Evolutionary conservation across 2,888 invertebrate genomes (phyloP).

Genomic region (Nemurella pictetii): DNA sequence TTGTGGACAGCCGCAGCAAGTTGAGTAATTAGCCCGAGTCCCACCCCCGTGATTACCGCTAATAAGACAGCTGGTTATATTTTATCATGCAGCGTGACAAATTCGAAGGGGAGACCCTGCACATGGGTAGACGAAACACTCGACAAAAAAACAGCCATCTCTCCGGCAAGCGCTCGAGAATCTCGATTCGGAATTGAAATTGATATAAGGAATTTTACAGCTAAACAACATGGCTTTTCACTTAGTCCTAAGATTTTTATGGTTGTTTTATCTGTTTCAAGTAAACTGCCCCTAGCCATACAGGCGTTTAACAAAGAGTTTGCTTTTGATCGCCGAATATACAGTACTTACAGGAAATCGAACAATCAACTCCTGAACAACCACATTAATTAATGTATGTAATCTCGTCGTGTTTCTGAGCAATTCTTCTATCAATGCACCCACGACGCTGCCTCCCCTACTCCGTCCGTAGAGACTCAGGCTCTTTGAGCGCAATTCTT

Average conservation of each 20-base stretch:
- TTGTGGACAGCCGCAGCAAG: background rate
- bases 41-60: background rate
- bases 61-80: background rate
- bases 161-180: background rate
- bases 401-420: background rate
- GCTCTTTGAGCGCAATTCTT: background rate
- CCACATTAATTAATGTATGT: slow-evolving; percentile 1
- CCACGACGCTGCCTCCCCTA: background rate
- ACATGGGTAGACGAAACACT: background rate
- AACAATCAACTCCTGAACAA: background rate
- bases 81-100: background rate
- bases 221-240: background rate
- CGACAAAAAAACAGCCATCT: background rate
- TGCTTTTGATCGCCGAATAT: background rate
- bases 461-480: too few species aligned
- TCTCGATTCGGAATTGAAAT: background rate
- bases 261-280: background rate
- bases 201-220: too few species aligned
- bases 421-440: background rate
- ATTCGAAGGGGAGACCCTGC: background rate
- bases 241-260: background rate
- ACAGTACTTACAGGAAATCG: background rate
- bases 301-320: background rate
- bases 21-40: background rate
- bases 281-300: background rate